These are phyloP conservation scores for Ostrea edulis DNA, from an alignment of 1,140 invertebrate genomes.

Conservation along the genomic window DNA sequence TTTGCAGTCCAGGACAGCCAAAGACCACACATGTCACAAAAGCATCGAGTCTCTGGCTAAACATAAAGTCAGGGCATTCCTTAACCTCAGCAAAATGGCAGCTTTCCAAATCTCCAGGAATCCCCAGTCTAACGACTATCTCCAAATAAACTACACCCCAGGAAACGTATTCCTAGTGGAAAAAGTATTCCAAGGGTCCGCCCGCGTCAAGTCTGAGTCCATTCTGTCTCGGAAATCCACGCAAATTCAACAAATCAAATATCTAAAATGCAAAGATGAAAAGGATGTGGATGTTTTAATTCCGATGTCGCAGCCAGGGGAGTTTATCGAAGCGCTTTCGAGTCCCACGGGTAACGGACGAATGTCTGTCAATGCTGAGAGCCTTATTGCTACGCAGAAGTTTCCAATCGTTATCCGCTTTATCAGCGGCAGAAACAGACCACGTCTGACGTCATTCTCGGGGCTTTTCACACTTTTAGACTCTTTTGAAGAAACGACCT, in stretches of 20 bases:
- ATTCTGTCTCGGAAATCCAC: neutral
- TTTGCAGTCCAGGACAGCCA: slow-evolving; percentile 56
- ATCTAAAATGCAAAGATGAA: slow-evolving; percentile 63
- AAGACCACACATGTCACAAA: slow-evolving; percentile 54
- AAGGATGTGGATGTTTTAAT: slow-evolving; percentile 55
- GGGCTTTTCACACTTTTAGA: slow-evolving; percentile 63
- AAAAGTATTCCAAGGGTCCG: slow-evolving; percentile 53
- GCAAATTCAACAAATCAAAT: slow-evolving; percentile 54
- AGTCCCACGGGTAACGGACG: slow-evolving; percentile 47
- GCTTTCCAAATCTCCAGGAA: slow-evolving; percentile 55
- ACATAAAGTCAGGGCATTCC: slow-evolving; percentile 54
- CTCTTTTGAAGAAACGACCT: slow-evolving; percentile 64
- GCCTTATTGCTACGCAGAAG: slow-evolving; percentile 58
- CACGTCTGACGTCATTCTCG: slow-evolving; percentile 59
- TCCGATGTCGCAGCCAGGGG: slow-evolving; percentile 55
- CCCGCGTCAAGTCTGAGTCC: slow-evolving; percentile 48
- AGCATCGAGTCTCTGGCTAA: slow-evolving; percentile 51
- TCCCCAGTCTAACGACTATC: slow-evolving; percentile 50
- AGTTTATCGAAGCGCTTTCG: slow-evolving; percentile 60
- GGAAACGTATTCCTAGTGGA: slow-evolving; percentile 63
- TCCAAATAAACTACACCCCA: slow-evolving; percentile 54
- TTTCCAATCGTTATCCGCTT: slow-evolving; percentile 63
- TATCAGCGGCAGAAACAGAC: slow-evolving; percentile 56
- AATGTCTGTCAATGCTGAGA: slow-evolving; percentile 56
- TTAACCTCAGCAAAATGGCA: slow-evolving; percentile 59